Evolutionary conservation across 2,113 vertebrate genomes (phyloP).

Genomic region (Xiphophorus couchianus): DNA sequence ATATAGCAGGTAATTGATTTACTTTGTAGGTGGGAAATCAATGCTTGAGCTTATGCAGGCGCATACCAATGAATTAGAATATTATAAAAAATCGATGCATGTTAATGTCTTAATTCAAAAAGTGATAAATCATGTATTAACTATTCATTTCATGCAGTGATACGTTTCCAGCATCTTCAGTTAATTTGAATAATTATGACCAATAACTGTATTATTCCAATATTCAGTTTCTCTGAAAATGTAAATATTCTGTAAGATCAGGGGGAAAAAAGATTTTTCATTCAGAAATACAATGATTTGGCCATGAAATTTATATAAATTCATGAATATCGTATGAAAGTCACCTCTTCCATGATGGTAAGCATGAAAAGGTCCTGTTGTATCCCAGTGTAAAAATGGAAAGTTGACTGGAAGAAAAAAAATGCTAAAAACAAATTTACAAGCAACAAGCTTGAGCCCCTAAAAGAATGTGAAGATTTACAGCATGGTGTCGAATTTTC

Average conservation of each 20-base stretch:
- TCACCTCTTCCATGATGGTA: no score
- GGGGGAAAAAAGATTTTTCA: no score
- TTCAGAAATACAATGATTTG: no score
- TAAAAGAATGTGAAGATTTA: no score
- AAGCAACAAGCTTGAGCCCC: no score
- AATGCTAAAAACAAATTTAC: no score
- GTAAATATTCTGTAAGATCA: background rate
- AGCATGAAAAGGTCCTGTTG: no score
- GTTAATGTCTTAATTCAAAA: background rate
- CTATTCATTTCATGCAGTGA: background rate
- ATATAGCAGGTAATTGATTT: background rate
- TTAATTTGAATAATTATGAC: background rate
- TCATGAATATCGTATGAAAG: no score
- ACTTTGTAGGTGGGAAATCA: background rate
- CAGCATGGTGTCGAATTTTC: no score
- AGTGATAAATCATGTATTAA: background rate
- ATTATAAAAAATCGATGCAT: background rate
- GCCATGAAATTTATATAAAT: no score
- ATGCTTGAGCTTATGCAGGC: conserved; percentile 14
- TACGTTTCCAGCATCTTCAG: background rate
- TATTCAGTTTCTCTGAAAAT: background rate
- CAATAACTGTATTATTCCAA: background rate
- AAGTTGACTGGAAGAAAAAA: no score
- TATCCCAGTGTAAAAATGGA: no score
- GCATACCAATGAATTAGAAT: background rate